Percentiles rank a stretch among this genome's conserved stretches.
These are phyloP conservation scores for Argya squamiceps DNA, from an alignment of 2,797 vertebrate genomes.

Conservation along the genomic window DNA sequence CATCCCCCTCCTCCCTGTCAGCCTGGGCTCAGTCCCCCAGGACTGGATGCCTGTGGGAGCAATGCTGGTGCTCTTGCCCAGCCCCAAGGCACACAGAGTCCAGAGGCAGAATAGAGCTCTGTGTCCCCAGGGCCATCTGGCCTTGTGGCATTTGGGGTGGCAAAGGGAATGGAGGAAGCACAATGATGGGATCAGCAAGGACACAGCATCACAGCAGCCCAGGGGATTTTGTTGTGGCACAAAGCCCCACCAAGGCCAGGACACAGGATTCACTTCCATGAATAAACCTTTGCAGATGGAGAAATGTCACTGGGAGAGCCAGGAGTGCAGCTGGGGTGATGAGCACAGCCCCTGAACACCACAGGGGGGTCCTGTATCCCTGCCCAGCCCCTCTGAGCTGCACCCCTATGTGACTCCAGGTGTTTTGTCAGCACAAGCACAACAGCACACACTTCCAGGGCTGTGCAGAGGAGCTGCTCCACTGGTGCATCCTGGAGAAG, in stretches of 20 bases:
- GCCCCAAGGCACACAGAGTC: background rate
- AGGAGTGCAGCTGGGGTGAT: rapidly evolving
- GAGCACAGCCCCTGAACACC: background rate
- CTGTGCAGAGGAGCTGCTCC: background rate
- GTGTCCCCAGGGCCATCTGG: rapidly evolving
- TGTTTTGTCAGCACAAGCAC: background rate
- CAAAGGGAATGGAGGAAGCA: background rate
- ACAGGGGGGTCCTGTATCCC: rapidly evolving
- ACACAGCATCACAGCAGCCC: background rate
- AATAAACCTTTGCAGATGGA: background rate
- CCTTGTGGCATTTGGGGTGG: background rate
- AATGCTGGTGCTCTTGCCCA: background rate
- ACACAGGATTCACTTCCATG: background rate
- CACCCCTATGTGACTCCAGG: rapidly evolving
- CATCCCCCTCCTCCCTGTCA: background rate
- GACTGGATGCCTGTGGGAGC: background rate
- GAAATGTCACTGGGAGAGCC: background rate
- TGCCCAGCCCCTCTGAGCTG: background rate
- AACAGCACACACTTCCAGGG: rapidly evolving
- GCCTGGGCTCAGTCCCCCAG: background rate
- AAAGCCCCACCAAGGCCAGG: background rate
- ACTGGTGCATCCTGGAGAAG: rapidly evolving
- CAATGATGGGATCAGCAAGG: rapidly evolving
- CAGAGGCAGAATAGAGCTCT: background rate
- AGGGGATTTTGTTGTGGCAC: background rate